Conservation (phyloP, 2,113 vertebrate genomes). For the Salvelinus namaycush region DNA sequence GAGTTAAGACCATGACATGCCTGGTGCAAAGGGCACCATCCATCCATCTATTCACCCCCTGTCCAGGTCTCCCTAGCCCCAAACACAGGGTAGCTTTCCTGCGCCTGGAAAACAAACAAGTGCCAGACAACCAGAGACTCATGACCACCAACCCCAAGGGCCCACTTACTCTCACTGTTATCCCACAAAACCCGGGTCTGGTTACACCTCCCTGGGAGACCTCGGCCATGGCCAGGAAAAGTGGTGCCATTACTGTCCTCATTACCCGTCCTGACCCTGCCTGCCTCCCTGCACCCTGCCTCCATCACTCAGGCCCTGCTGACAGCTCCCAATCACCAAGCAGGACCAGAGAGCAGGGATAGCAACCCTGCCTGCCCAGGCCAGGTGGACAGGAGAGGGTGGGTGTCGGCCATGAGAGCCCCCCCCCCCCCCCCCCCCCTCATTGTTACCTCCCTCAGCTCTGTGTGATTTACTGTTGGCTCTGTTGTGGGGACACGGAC, state of each 20-base stretch:
- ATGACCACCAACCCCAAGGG: conserved; percentile 35
- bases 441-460: neutral
- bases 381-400: conserved; percentile 14
- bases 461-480: neutral
- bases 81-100: conserved; percentile 15
- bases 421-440: neutral
- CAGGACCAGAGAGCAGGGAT: neutral
- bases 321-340: conserved; percentile 39
- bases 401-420: conserved; percentile 10
- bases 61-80: neutral
- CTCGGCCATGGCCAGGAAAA: conserved; percentile 16
- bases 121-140: conserved; percentile 24
- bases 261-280: conserved; percentile 37
- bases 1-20: neutral
- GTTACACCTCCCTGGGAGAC: conserved; percentile 27
- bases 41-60: neutral
- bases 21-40: neutral
- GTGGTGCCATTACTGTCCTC: conserved; percentile 46
- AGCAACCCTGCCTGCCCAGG: neutral
- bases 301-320: conserved; percentile 35
- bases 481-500: neutral
- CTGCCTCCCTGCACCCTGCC: conserved; percentile 22
- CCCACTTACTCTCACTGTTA: conserved; percentile 44
- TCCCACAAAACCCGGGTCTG: conserved; percentile 48
- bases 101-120: conserved; percentile 37